Evolutionary conservation across 2,113 vertebrate species (phyloP), one percentile per base, ranked within the genome.

Genomic region (Mugil cephalus): DNA sequence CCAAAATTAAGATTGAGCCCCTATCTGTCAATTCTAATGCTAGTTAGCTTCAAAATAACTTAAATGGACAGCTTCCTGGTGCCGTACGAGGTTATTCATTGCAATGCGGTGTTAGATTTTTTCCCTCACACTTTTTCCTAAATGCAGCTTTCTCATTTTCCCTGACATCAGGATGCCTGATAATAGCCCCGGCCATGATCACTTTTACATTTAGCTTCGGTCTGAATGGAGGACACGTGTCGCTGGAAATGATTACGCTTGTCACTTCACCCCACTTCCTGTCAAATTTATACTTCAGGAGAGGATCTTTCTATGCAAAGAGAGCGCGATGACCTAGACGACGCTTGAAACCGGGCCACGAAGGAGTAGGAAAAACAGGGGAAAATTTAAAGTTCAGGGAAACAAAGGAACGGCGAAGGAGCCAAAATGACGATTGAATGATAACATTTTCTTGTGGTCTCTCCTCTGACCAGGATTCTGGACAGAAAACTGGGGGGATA

Each of bases 401-500:
- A 85, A 81, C 62, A 30, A 80, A 78, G 46, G 77, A 73, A 75
- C 48, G 71, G 69, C 53, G 69, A 83, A 52, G 53, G 42, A 78
- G 79, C 77, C 77, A 85, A 77, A 87, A 80, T 42, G 47, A 55
- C 64, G 88, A 89, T 69, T 82, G 68, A 78, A 80, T 56, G 48
- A 79, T 83, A 85, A 84, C 75, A 79, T 83, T 90, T 85, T 85
- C 76, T 78, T 87, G 82, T 73, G 82, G 83, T 83, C 64, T 74
- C 58, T 58, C 61, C 38, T 53, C 17, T 15, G 51, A 83, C 70
- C 79, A 72, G 60, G 77, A 63, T 74, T 72, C 5, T 84, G 89
- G 84, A 79, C 52, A 53, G 78, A 82, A 72, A 77, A 24, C 8
- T 7, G 63, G 52, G 52, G 81, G 69, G 85, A 85, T 82, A 77